Base-by-base conservation (phyloP, 2,797 vertebrate species). In the Typhlichthys subterraneus region DNA sequence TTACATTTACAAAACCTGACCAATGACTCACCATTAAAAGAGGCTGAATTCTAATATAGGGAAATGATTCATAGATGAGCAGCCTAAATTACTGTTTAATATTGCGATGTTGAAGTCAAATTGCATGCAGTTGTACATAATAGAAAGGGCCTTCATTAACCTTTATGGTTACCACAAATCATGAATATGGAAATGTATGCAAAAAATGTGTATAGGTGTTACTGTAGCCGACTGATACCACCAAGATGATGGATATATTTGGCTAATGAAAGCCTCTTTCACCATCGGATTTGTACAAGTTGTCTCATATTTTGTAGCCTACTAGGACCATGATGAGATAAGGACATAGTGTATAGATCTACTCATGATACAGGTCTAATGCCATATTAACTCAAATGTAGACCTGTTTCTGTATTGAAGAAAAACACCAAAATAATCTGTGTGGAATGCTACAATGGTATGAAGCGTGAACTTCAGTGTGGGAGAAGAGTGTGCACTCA, bases 121-220 rank as follows among this genome's bases (percentile, higher is more conserved):
- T 84, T 79, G 77, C 86, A 87, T 86, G 85, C 85, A 76, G 73
- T 65, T 45, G 63, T 73, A 74, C 85, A 89, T 84, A 87, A 88
- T 80, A 81, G 85, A 79, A 69, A 68, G 79, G 72, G 83, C 82
- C 73, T 83, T 88, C 88, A 88, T 89, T 89, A 86, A 89, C 88
- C 89, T 91, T 89, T 88, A 83, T 83, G 82, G 82, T 82, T 72
- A 59, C 70, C 72, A 70, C 75, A 57, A 76, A 83, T 83, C 85
- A 89, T 87, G 85, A 89, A 89, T 88, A 90, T 90, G 87, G 63
- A 88, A 84, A 88, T 87, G 54, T 84, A 86, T 88, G 85, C 83
- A 86, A 84, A 87, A 71, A 73, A 81, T 83, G 86, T 89, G 87
- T 86, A 69, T 80, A 88, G 83, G 86, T 91, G 85, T 84, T 74